Base-by-base conservation (phyloP, 2,113 vertebrate genomes). In the Mustela lutreola region DNA sequence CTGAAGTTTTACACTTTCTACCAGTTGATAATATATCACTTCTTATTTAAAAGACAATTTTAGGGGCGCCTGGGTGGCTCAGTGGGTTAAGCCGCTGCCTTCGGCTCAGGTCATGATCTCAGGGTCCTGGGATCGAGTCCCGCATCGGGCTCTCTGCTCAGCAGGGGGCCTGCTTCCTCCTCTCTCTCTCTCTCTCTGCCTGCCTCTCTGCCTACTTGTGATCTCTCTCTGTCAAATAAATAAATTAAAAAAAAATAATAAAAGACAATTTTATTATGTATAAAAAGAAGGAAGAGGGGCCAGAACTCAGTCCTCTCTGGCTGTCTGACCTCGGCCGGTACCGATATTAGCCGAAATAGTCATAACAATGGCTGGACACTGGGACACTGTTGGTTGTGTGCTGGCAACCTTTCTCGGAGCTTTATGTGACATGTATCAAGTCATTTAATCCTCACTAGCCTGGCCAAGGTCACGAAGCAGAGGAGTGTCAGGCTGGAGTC, bases 1-100 rank as follows among this genome's bases (percentile, higher is more conserved):
- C 18, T 86, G 28, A 83, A 83, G 87, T 82, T 95, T 67, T 91
- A 62, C 3, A 11, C 70, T 94, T 92, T 86, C 50, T 89, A 7
- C 42, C 70, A 58, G 42, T 86, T 92, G 50, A 42, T 63, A 65
- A 67, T 45, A 6, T 28, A 28, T 94, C 31, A 24, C 16, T 85
- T 89, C 36, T 88, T 86, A 24, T 79, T 94, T 94, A 86, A 79
- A 92, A 83, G 26, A 7, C 18, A 62, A 56, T 75, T 92, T 84
- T 56, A 73, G 36, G 36, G 36, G 36, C 36, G 36, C 36, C 36
- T 36, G 36, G 36, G 36, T 36, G 36, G 36, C 36, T 36, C 36
- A 36, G 36, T 36, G 36, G 36, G 36, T 36, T 36, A 36, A 36
- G 36, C 36, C 36, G 2, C 36, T 36, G 36, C 36, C 36, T 36